Evolutionary conservation across 92 coral and sea anemone genomes (phyloP), one percentile per base, ranked within the genome.

Genomic region (Zoanthus sansibaricus): DNA sequence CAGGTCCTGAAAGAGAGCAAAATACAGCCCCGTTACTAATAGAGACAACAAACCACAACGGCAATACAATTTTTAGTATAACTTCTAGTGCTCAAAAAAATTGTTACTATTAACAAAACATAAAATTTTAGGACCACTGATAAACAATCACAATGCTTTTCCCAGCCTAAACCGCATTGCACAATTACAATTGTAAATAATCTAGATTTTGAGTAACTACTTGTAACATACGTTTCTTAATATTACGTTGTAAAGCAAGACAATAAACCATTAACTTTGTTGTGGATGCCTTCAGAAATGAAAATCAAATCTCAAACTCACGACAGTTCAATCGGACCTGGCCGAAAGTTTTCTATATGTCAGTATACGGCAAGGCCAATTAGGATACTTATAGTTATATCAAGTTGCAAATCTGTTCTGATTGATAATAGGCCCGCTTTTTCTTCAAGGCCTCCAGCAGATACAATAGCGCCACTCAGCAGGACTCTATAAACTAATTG

Each of bases 371-470:
- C 77, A 80, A 80, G 92, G 86, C 79, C 76, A 89, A 87, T 87
- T 88, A 91, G 84, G 78, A 73, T 83, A 91, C 87, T 87, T 89
- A 86, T 83, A 91, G 84, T 87, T 89, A 86, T 92, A 94, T 94
- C 97, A 84, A 86, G 87, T 94, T 94, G 90, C 94, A 87, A 92
- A 91, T 88, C 85, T 80, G 59, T 59, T 80, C 15, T 80, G 75
- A 80, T 80, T 80, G 88, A 90, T 87, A 90, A 90, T 80, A 90
- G 82, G 87, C 83, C 75, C 59, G 49, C 20, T 52, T 20, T 78
- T 66, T 62, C 25, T 14, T 52, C 58, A 45, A 80, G 85, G 74
- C 85, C 75, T 66, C 85, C 75, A 66, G 85, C 74, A 12, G 84
- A 61, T 79, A 79, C 73, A 61, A 79, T 79, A 68, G 85, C 67